Conservation (phyloP, 2,888 invertebrate species). For the Cosmia pyralina region DNA sequence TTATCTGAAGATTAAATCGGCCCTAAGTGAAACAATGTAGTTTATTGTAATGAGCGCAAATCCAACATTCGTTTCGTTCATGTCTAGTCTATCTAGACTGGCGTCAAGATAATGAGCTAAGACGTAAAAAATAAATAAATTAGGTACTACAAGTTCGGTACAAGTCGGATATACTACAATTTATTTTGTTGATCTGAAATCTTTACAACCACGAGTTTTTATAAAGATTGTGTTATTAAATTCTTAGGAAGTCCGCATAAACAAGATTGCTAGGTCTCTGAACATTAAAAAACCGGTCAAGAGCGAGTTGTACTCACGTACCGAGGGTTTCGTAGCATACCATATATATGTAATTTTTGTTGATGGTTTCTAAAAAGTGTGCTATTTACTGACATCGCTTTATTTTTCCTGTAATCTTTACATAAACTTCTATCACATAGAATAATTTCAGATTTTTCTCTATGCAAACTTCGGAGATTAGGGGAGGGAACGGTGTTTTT, state of each 20-base stretch:
- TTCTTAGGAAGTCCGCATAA: conserved; percentile 35
- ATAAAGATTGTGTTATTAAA: conserved; percentile 16
- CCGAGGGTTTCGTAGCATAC: too few relatives aligned
- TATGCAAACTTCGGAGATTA: too few relatives aligned
- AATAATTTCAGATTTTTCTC: too few relatives aligned
- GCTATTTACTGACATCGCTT: too few relatives aligned
- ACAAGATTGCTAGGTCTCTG: conserved; percentile 31
- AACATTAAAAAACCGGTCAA: too few relatives aligned
- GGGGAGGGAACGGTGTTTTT: too few relatives aligned
- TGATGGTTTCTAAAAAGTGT: too few relatives aligned
- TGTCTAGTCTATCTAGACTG: not conserved
- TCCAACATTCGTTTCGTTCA: not conserved
- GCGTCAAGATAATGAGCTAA: conserved; percentile 27
- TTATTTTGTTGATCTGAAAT: conserved; percentile 31
- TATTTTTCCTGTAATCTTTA: too few relatives aligned
- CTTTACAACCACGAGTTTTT: conserved; percentile 24
- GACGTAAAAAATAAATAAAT: conserved; percentile 36
- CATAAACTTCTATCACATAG: too few relatives aligned
- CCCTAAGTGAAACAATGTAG: conserved; percentile 9
- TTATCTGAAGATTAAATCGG: too few relatives aligned
- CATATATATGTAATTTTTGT: too few relatives aligned
- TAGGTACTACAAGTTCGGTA: not conserved
- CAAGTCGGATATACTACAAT: conserved; percentile 19
- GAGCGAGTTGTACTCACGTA: too few relatives aligned
- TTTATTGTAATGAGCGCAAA: not conserved